Evolutionary conservation across 2,113 vertebrate genomes (phyloP).

Genomic region (Motacilla tschutschensis): DNA sequence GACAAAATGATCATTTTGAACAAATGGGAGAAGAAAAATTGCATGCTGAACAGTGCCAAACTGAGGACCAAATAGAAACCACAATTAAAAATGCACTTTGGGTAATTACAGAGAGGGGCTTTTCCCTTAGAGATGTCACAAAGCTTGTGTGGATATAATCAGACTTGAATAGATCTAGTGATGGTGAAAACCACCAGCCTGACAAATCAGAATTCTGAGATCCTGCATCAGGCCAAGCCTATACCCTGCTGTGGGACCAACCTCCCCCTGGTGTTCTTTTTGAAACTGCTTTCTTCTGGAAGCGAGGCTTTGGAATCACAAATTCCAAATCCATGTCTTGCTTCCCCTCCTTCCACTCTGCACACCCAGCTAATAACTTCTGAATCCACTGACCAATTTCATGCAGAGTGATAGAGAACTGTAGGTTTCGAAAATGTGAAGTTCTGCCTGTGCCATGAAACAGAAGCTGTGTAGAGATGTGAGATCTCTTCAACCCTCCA

Average conservation of each 20-base stretch:
- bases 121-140: slow-evolving; percentile 8
- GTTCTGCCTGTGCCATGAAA: neutral
- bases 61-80: neutral
- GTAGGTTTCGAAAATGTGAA: neutral
- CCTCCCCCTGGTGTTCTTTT: neutral
- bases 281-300: neutral
- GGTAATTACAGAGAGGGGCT: slow-evolving; percentile 12
- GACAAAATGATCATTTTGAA: neutral
- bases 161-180: neutral
- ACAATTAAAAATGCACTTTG: neutral
- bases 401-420: neutral
- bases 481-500: neutral
- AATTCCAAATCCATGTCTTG: neutral
- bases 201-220: neutral
- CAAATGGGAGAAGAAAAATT: neutral
- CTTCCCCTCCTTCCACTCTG: neutral
- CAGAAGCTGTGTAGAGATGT: neutral
- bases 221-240: neutral
- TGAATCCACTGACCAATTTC: neutral
- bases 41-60: neutral
- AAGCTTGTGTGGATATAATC: neutral
- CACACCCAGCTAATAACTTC: neutral
- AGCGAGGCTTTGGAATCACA: neutral
- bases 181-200: neutral
- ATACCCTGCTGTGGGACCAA: neutral